A percentile compares a stretch with the other conserved stretches of the same genome.
These are phyloP conservation scores for Pammene fasciana DNA, from an alignment of 2,888 invertebrate genomes.

Conservation along the genomic window DNA sequence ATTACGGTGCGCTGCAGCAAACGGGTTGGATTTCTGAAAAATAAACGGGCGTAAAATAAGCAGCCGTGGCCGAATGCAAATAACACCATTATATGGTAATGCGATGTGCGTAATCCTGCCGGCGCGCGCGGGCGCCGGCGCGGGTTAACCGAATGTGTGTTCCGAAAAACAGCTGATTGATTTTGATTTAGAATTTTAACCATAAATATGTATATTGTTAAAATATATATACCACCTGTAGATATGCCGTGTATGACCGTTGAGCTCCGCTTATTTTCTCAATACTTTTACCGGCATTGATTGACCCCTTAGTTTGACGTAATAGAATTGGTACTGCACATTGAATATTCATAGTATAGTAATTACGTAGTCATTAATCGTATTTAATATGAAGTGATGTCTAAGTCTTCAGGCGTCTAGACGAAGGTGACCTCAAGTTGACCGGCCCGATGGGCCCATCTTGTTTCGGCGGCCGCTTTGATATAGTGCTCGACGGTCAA, in stretches of 20 bases:
- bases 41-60: conserved; percentile 74
- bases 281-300: neutral
- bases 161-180: conserved; percentile 58
- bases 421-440: conserved; percentile 55
- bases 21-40: conserved; percentile 74
- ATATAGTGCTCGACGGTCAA: conserved; percentile 62
- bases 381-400: conserved; percentile 49
- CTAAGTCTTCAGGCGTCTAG: conserved; percentile 63
- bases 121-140: conserved; percentile 58
- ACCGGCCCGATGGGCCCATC: conserved; percentile 56
- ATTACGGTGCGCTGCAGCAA: conserved; percentile 67
- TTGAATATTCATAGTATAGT: neutral
- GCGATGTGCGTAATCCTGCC: conserved; percentile 73
- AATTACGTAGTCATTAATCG: conserved; percentile 25
- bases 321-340: neutral
- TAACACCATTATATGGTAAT: conserved; percentile 81
- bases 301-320: neutral
- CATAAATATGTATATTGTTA: neutral
- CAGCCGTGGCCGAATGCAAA: conserved; percentile 73
- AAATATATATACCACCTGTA: neutral
- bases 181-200: conserved; percentile 51
- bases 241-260: too few relatives aligned
- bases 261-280: neutral
- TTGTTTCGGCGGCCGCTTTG: conserved; percentile 68
- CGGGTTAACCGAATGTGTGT: conserved; percentile 63